phyloP scores from a whole-genome alignment of 2,797 vertebrate species.

The Gallinago stenura region DNA sequence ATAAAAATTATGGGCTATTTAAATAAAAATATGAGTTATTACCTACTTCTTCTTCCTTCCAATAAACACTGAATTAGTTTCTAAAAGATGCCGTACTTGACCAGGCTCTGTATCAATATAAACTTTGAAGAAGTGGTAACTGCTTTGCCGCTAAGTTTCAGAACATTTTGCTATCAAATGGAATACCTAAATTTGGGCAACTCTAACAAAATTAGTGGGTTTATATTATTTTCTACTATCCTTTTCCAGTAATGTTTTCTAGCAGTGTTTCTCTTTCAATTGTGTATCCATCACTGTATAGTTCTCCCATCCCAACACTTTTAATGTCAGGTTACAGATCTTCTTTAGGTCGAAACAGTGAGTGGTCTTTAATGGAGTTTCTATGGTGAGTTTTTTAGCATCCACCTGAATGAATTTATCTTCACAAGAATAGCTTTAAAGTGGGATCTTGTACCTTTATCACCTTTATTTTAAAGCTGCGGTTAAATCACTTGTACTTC shows the following conservation, averaged over 20 bases:
- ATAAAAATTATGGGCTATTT: background rate
- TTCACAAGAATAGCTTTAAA: conserved; percentile 21
- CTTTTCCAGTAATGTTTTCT: background rate
- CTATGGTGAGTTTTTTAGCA: conserved; percentile 33
- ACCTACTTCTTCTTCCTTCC: background rate
- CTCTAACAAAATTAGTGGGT: background rate
- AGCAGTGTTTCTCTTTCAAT: background rate
- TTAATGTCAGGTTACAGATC: background rate
- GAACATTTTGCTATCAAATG: background rate
- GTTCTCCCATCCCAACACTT: background rate
- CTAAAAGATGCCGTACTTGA: background rate
- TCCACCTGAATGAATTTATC: conserved; percentile 7
- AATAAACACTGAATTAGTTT: background rate
- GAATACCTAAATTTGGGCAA: background rate
- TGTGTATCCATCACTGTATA: background rate
- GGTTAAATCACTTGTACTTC: conserved; percentile 40
- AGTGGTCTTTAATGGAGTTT: conserved; percentile 31
- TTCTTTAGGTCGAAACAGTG: background rate
- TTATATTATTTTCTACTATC: background rate
- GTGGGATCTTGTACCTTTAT: conserved; percentile 36
- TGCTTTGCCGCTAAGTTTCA: background rate
- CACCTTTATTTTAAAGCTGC: conserved; percentile 19
- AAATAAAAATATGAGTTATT: no score
- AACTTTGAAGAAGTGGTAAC: background rate
- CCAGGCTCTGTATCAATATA: background rate